Conservation (phyloP, 1,140 invertebrate species). For the Drosophila fuyamai region DNA sequence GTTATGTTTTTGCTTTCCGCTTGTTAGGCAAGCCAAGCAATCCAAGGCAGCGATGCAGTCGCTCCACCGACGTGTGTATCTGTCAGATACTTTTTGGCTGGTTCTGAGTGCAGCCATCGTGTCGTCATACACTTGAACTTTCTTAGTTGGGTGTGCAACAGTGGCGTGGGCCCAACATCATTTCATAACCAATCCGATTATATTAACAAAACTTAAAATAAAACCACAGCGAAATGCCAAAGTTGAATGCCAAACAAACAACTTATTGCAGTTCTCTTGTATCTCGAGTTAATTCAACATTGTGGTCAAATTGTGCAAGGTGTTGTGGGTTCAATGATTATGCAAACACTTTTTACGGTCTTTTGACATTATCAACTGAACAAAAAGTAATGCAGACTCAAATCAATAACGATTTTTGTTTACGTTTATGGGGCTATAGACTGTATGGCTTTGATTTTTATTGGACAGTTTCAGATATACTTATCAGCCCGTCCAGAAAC, state of each 20-base stretch:
- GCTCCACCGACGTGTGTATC: constrained; percentile 54
- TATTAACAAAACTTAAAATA: constrained; percentile 23
- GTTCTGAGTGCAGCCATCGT: constrained; percentile 29
- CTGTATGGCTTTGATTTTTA: constrained; percentile 63
- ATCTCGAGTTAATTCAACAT: constrained; percentile 18
- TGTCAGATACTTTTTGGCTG: constrained; percentile 64
- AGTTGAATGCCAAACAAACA: constrained; percentile 66
- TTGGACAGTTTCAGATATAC: constrained; percentile 34
- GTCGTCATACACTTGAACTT: constrained; percentile 63
- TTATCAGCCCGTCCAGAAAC: constrained; percentile 19
- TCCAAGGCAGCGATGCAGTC: constrained; percentile 33
- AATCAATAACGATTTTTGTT: constrained; percentile 61
- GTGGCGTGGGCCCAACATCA: constrained; percentile 57
- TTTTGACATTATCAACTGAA: constrained; percentile 60
- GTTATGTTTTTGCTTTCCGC: constrained; percentile 79
- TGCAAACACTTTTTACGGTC: constrained; percentile 21
- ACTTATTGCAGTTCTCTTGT: constrained; percentile 27
- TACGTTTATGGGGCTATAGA: constrained; percentile 22
- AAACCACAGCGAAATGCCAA: constrained; percentile 57
- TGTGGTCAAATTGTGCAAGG: constrained; percentile 26
- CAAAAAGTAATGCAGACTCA: constrained; percentile 58
- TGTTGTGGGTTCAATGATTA: constrained; percentile 28
- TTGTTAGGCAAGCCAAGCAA: constrained; percentile 68
- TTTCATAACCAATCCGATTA: constrained; percentile 66
- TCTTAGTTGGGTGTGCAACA: constrained; percentile 51